Evolutionary conservation across 2,113 vertebrate species (phyloP).

Genomic region (Elephas maximus): DNA sequence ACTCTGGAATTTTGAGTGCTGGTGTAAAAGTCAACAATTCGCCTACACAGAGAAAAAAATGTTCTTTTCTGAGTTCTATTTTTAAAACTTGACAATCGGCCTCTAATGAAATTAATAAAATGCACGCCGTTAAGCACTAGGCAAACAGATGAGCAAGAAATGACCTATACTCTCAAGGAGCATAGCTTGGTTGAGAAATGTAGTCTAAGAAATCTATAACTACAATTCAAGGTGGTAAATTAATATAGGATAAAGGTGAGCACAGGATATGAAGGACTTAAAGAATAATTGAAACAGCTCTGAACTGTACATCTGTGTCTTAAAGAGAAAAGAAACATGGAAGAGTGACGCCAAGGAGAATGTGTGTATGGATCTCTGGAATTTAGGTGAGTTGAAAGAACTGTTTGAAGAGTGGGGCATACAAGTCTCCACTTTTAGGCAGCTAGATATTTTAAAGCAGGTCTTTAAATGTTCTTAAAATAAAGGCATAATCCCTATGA

Average conservation of each 20-base stretch:
- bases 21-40: not conserved
- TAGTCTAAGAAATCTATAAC: not conserved
- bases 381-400: not conserved
- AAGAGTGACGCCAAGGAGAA: not conserved
- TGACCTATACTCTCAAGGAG: not conserved
- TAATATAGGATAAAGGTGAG: not conserved
- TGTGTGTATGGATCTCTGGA: not conserved
- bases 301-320: not conserved
- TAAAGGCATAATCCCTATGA: too few relatives aligned
- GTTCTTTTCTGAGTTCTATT: not conserved
- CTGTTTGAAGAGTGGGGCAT: not conserved
- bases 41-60: not conserved
- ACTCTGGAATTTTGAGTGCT: not conserved
- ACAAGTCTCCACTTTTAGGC: too few relatives aligned
- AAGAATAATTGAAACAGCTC: not conserved
- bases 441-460: too few relatives aligned
- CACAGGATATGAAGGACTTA: not conserved
- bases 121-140: not conserved
- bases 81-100: not conserved
- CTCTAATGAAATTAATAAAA: slow-evolving; percentile 11
- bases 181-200: not conserved
- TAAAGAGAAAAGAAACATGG: not conserved
- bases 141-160: not conserved
- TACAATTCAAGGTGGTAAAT: not conserved
- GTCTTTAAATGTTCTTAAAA: not conserved